Percentiles rank a stretch among this genome's conserved stretches.
Conservation (phyloP, 2,797 vertebrate genomes). For the Chrosomus eos region DNA sequence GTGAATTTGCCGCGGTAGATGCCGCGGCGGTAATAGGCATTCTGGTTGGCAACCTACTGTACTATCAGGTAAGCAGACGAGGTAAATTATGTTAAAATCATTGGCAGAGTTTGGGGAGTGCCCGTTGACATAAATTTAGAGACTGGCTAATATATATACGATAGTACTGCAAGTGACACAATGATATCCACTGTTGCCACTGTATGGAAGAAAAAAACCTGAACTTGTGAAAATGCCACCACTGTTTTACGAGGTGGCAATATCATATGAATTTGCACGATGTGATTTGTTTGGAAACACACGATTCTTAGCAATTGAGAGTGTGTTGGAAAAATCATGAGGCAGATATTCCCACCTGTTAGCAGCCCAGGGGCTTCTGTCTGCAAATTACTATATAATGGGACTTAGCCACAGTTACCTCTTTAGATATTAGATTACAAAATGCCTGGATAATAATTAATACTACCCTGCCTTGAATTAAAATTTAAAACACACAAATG, state of each 20-base stretch:
- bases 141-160: neutral
- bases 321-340: neutral
- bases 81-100: neutral
- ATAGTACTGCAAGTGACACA: neutral
- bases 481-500: neutral
- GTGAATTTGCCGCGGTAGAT: too few relatives aligned
- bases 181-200: neutral
- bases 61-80: neutral
- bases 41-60: too few relatives aligned
- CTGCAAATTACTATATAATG: neutral
- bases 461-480: neutral
- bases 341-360: neutral
- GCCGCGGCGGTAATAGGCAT: too few relatives aligned
- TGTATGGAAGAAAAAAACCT: too few relatives aligned
- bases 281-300: neutral
- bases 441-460: neutral
- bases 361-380: neutral
- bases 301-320: neutral
- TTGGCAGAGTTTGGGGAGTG: neutral
- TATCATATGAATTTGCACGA: neutral
- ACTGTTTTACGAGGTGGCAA: neutral
- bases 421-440: slow-evolving; percentile 19
- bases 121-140: neutral
- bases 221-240: neutral
- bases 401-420: neutral